Percentiles rank a stretch among this genome's conserved stretches.
These are phyloP conservation scores for Saxidomus purpurata DNA, from an alignment of 1,140 invertebrate species.

Conservation along the genomic window DNA sequence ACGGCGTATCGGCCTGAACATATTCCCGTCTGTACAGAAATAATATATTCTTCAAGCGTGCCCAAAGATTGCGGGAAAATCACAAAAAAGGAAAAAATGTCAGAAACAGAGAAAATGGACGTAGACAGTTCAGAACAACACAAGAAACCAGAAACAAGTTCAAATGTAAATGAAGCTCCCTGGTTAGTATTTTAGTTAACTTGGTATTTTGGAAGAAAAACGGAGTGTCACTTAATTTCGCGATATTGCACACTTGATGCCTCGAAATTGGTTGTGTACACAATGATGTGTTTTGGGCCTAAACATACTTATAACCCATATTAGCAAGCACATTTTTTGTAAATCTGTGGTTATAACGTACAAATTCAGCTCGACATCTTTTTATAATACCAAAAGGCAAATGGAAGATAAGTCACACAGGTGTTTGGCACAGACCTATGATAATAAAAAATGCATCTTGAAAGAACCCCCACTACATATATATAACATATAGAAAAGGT, in stretches of 20 bases:
- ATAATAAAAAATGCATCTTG: too few species aligned
- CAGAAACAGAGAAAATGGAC: constrained; percentile 70
- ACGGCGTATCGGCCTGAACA: too few species aligned
- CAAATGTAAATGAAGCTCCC: constrained; percentile 67
- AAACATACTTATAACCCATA: too few species aligned
- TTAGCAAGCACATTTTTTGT: neutral
- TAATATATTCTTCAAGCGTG: too few species aligned
- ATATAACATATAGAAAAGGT: too few species aligned
- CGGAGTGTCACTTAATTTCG: neutral
- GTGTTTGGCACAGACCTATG: too few species aligned
- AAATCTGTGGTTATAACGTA: neutral
- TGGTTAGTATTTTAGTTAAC: constrained; percentile 62
- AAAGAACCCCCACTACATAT: too few species aligned
- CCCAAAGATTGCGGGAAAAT: constrained; percentile 48
- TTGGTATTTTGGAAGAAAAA: neutral
- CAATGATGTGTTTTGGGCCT: too few species aligned
- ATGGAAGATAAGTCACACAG: too few species aligned
- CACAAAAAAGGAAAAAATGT: constrained; percentile 57
- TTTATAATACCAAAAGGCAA: too few species aligned
- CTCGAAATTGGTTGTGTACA: neutral
- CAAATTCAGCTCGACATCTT: neutral
- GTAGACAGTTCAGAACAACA: constrained; percentile 19
- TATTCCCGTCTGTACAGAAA: too few species aligned
- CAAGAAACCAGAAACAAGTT: constrained; percentile 39
- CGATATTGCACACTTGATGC: neutral